Base-by-base conservation (phyloP, 2,888 invertebrate genomes). In the Philopedon plagiatum region DNA sequence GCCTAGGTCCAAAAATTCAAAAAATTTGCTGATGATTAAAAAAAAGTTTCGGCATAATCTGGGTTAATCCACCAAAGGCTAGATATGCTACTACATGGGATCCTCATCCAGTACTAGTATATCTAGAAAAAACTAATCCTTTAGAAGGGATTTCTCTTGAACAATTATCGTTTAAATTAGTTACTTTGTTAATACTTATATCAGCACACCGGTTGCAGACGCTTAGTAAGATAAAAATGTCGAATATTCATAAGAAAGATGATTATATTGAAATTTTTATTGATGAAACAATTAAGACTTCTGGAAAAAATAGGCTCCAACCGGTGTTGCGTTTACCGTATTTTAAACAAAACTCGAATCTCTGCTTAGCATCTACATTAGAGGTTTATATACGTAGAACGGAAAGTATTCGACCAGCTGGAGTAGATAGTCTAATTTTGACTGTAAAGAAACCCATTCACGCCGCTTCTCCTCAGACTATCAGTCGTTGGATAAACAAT, bases 191-290 rank as follows among this genome's bases (percentile, higher is more conserved):
- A 13, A 46, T 23, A n/a, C 29, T 68, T 0, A 29, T 62, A 34
- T 46, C 70, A 41, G 69, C 54, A 1, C 63, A 64, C 15, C 34
- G 70, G n/a, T 11, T 63, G 13, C 63, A 70, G 54, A 63, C 64
- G 1, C 19, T 70, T 7, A 11, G 37, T 15, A 18, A 34, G 9
- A 56, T 63, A 3, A 32, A 44, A 23, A 9, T 64, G 9, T 9
- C 34, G 23, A 66, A 66, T 57, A 66, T 66, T 23, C 11, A 9
- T 44, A 32, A 18, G 5, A 58, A 11, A n/a, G 18, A 13, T n/a
- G 18, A 61, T 18, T 11, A 23, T 34, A 5, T 51, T 9, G 29
- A 57, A 41, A 58, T 66, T 11, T 18, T 34, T 13, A 60, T 66
- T 13, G 23, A 23, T 23, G 56, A 57, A 39, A 19, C 2, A n/a